Evolutionary conservation across 2,113 vertebrate species (phyloP), one percentile per base, ranked within the genome.

Genomic region (Todiramphus chloris): DNA sequence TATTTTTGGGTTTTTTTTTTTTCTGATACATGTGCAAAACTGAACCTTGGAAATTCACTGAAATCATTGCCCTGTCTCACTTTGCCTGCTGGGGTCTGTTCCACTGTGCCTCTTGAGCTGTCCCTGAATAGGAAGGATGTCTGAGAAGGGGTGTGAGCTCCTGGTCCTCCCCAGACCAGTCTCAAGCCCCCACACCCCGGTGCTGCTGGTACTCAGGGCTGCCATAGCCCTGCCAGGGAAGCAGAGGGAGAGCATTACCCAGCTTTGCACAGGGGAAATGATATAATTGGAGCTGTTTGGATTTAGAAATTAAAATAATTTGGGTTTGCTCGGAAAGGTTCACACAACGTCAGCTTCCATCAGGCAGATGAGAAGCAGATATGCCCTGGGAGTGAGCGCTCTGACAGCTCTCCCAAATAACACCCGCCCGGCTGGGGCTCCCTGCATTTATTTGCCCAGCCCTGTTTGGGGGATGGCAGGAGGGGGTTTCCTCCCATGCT

Each of bases 291-390:
- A 92, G 89, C 91, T 96, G 96, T 97, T 97, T 97, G 96, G 97
- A 97, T 97, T 97, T 97, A 94, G 90, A 97, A 97, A 97, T 97
- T 97, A 94, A 87, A 97, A 96, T 97, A 97, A 97, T 96, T 96
- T 96, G 93, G 95, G 96, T 94, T 96, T 97, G 94, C 91, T 97
- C 12, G 3, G 96, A 69, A 96, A 94, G 83, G 95, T 97, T 97
- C 96, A 96, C 96, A 96, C 94, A 96, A 89, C 18, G 94, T 97
- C 97, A 97, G 94, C 90, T 97, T 93, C 95, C 92, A 97, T 97
- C 94, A 97, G 69, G 83, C 33, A 0, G 97, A 97, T 87, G 95
- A 96, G 96, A 96, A 97, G 91, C 97, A 97, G 97, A 80, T 74
- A 68, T 82, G 89, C 86, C 93, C 87, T 27, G 20, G 93, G 90